Conservation (phyloP, 2,797 vertebrate genomes). For the Sebastes diaconus region DNA sequence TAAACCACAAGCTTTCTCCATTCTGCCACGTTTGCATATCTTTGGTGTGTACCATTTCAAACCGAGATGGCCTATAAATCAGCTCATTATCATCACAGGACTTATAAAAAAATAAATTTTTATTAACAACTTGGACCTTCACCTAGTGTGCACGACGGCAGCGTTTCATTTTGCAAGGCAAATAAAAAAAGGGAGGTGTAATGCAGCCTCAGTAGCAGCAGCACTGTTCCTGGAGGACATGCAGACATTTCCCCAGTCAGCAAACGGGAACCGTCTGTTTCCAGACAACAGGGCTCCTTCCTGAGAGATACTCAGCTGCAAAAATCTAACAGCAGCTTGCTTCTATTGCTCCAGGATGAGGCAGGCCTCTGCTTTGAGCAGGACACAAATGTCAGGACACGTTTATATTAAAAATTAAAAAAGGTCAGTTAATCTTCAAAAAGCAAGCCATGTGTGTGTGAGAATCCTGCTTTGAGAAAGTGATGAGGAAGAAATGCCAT, state of each 20-base stretch:
- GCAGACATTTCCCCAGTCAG: slow-evolving; percentile 72
- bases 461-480: neutral
- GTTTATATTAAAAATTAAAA: slow-evolving; percentile 30
- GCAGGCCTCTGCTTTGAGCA: slow-evolving; percentile 13
- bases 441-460: neutral
- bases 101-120: neutral
- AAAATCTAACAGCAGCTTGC: slow-evolving; percentile 44
- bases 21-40: slow-evolving; percentile 53
- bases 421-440: neutral
- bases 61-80: slow-evolving; percentile 1
- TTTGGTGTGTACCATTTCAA: slow-evolving; percentile 8
- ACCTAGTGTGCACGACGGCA: neutral
- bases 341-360: slow-evolving; percentile 30
- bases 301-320: slow-evolving; percentile 56
- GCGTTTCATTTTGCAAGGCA: slow-evolving; percentile 59
- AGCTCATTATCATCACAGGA: neutral
- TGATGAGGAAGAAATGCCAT: neutral
- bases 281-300: slow-evolving; percentile 76
- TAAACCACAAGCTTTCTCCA: slow-evolving; percentile 22
- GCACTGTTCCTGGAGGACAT: slow-evolving; percentile 66
- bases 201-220: slow-evolving; percentile 43
- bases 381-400: slow-evolving; percentile 34
- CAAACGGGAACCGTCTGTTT: slow-evolving; percentile 75
- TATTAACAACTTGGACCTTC: slow-evolving; percentile 14
- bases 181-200: slow-evolving; percentile 42